Evolutionary conservation across 2,888 invertebrate genomes (phyloP), one percentile per base, ranked within the genome.

Genomic region (Imbricaverruca yamaguchii): DNA sequence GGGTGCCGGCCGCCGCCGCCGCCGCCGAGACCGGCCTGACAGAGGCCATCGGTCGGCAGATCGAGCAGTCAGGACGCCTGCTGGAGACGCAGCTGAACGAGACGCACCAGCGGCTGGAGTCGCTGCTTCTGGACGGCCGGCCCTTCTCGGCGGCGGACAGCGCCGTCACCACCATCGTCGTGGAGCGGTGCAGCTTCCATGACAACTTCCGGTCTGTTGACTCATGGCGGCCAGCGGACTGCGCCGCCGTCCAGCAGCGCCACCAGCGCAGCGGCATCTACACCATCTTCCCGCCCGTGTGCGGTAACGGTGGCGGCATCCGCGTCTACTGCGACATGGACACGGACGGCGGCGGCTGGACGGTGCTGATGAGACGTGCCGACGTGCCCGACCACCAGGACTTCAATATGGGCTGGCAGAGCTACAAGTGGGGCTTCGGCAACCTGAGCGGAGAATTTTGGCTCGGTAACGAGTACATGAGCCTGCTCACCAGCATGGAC

Each of bases 381-480:
- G 95, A 96, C 87, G 94, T 92, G 86, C 94, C 94, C 0, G 91
- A 94, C 39, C 90, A 94, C 0, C 95, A 95, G 87, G 95, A 94
- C 87, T 96, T 96, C 89, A 95, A 95, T 87, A 89, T 94, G 1
- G 95, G 95, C 87, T 96, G 96, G 95, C 92, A 93, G 82, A 95
- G 95, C 86, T 96, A 96, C 87, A 95, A 95, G 87, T 95, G 95
- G 86, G 96, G 96, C 1, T 96, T 96, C 86, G 96, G 95, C 6
- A 95, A 96, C 88, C 93, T 95, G 0, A 92, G 92, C 84, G 92
- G 93, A 86, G 96, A 96, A 87, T 94, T 96, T 88, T 96, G 95
- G 95, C 90, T 96, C 56, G 96, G 96, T 81, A 96, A 96, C 86
- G 95, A 96, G 87, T 96, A 96, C 86, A 95, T 96, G 84, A 95